Evolutionary conservation across 2,113 vertebrate species (phyloP).

Genomic region (Pachycephala philippinensis): DNA sequence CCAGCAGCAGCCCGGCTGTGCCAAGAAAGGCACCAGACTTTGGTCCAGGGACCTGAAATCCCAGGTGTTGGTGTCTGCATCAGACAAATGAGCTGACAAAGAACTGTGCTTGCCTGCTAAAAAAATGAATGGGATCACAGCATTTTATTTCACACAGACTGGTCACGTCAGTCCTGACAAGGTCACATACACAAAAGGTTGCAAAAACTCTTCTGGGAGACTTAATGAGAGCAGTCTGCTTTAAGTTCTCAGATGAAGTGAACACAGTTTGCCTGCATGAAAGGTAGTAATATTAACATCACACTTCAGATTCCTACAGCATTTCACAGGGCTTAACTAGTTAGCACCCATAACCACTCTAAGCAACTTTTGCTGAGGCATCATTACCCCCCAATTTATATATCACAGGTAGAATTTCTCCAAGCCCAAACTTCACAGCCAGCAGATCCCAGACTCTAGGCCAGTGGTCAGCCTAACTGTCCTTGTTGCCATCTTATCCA

Average conservation of each 20-base stretch:
- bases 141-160: background rate
- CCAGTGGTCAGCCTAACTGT: background rate
- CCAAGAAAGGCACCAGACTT: background rate
- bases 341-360: background rate
- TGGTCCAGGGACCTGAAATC: background rate
- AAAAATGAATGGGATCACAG: background rate
- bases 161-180: background rate
- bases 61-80: rapidly evolving
- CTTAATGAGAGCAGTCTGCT: background rate
- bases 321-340: background rate
- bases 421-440: background rate
- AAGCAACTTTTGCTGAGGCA: background rate
- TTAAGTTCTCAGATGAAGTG: background rate
- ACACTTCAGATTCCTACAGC: background rate
- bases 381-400: background rate
- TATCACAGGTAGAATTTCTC: background rate
- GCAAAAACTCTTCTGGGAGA: background rate
- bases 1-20: background rate
- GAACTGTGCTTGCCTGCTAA: background rate
- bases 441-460: background rate
- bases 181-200: background rate
- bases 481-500: background rate
- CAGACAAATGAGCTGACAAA: background rate
- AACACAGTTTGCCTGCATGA: background rate
- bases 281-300: background rate